Evolutionary conservation across 2,888 invertebrate genomes (phyloP).

Genomic region (Leptinotarsa tumamoca): DNA sequence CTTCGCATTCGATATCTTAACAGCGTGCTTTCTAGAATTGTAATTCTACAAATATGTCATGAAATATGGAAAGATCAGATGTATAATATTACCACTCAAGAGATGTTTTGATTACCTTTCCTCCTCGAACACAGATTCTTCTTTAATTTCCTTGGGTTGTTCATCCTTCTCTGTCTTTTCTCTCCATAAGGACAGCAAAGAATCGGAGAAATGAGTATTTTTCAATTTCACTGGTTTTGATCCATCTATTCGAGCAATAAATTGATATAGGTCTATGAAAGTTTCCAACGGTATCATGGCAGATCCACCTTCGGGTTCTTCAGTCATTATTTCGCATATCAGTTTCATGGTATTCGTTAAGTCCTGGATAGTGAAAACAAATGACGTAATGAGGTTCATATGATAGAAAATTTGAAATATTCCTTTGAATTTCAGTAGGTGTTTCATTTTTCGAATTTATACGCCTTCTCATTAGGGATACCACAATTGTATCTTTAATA

Average conservation of each 20-base stretch:
- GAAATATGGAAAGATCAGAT: no score
- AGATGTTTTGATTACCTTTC: constrained; percentile 33
- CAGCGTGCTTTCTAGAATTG: no score
- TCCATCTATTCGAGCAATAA: constrained; percentile 72
- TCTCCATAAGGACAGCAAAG: constrained; percentile 56
- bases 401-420: no score
- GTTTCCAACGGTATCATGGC: constrained; percentile 77
- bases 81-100: no score
- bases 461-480: no score
- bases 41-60: no score
- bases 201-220: constrained; percentile 62
- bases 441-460: no score
- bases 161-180: constrained; percentile 48
- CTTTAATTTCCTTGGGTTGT: constrained; percentile 46
- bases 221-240: constrained; percentile 61
- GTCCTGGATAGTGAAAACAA: constrained; percentile 67
- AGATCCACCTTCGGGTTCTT: constrained; percentile 86
- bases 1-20: no score
- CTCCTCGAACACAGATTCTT: constrained; percentile 45
- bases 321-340: constrained; percentile 84
- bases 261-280: constrained; percentile 73
- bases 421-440: no score
- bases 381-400: no score
- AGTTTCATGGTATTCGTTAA: constrained; percentile 83
- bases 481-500: no score